Evolutionary conservation across 1,140 invertebrate genomes (phyloP).

Genomic region (Drosophila navojoa): DNA sequence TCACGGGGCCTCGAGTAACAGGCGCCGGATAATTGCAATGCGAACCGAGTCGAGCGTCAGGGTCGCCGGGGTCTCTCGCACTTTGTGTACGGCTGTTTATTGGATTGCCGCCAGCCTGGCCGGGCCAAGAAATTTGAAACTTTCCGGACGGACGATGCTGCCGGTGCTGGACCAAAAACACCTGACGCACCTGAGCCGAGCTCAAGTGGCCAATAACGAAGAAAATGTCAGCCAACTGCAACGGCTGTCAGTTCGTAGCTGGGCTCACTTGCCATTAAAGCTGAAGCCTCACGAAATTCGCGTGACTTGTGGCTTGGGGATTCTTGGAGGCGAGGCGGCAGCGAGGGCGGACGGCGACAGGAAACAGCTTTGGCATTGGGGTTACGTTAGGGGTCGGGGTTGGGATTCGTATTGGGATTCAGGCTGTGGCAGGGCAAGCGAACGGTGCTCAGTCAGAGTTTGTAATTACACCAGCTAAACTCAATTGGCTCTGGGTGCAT

Average conservation of each 20-base stretch:
- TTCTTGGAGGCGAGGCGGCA: not conserved
- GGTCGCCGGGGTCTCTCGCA: not conserved
- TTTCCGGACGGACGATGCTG: slow-evolving; percentile 22
- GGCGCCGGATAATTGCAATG: slow-evolving; percentile 64
- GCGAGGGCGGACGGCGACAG: not conserved
- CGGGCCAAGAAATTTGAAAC: slow-evolving; percentile 60
- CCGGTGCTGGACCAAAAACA: not conserved
- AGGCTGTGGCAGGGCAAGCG: too few species aligned
- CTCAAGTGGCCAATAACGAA: slow-evolving; percentile 60
- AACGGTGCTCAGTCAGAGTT: not conserved
- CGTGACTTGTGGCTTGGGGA: slow-evolving; percentile 7
- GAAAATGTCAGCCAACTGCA: slow-evolving; percentile 54
- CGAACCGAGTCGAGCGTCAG: slow-evolving; percentile 30
- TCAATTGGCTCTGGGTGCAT: not conserved
- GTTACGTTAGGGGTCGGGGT: too few species aligned
- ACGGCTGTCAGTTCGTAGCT: not conserved
- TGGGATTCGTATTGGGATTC: too few species aligned
- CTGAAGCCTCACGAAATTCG: slow-evolving; percentile 12
- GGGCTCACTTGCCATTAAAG: slow-evolving; percentile 16
- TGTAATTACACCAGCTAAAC: not conserved
- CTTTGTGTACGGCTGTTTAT: slow-evolving; percentile 43
- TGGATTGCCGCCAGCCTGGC: slow-evolving; percentile 19
- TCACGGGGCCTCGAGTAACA: slow-evolving; percentile 32
- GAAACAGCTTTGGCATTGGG: too few species aligned
- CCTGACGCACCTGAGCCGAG: slow-evolving; percentile 49